Conservation (phyloP, 2,113 vertebrate genomes). For the Channa maculata region DNA sequence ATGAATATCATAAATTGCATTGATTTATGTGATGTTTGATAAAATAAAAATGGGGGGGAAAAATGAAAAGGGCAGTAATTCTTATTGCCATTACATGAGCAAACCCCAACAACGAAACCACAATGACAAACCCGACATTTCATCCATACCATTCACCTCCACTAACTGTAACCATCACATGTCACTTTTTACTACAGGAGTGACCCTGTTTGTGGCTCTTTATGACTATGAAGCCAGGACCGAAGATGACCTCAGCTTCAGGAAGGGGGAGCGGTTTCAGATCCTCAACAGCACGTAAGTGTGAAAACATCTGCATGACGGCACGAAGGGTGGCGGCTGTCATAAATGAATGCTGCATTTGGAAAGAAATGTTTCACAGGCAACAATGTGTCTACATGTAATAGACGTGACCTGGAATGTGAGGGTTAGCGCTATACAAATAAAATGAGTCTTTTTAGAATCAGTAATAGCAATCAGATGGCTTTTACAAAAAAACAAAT, state of each 20-base stretch:
- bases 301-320: slow-evolving; percentile 65
- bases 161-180: neutral
- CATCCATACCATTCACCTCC: neutral
- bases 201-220: slow-evolving; percentile 98
- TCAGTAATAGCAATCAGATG: too few relatives aligned
- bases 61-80: too few relatives aligned
- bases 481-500: neutral
- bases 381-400: neutral
- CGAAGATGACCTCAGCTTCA: slow-evolving; percentile 99
- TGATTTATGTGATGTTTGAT: too few relatives aligned
- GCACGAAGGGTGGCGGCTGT: slow-evolving; percentile 57
- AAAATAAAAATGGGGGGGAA: too few relatives aligned
- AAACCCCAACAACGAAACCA: neutral
- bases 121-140: neutral
- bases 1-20: too few relatives aligned
- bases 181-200: slow-evolving; percentile 83
- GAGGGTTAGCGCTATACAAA: neutral
- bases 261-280: slow-evolving; percentile 99
- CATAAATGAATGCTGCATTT: slow-evolving; percentile 40
- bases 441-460: too few relatives aligned
- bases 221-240: slow-evolving; percentile 99
- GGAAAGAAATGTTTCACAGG: neutral
- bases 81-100: too few relatives aligned
- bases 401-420: neutral
- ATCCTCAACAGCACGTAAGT: slow-evolving; percentile 99